Base-by-base conservation (phyloP, 2,113 vertebrate genomes). In the Rhinoderma darwinii region DNA sequence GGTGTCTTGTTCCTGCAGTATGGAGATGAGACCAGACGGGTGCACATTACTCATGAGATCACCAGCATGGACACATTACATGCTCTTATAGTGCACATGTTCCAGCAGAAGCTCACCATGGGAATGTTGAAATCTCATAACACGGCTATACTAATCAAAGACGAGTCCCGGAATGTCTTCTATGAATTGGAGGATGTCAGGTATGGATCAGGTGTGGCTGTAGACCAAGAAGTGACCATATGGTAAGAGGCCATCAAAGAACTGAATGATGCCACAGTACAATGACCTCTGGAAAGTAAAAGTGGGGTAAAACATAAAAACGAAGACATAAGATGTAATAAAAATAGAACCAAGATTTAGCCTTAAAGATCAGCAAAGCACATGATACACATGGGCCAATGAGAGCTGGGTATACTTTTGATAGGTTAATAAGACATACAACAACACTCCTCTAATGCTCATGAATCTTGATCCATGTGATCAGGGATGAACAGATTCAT, bases 31-130 rank as follows among this genome's bases (percentile, higher is more conserved):
- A 99, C 97, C 0, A 91, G 98, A 41, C 95, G 98, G 0, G 98
- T 99, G 84, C 98, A 99, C 95, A 98, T 99, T 93, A 99, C 98
- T 56, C 98, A 99, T 11, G 98, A 99, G 95, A 95, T 99, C 92
- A 98, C 95, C 96, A 99, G 97, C 95, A 93, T 99, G 96, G 98
- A 99, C 93, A 99, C 98, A 18, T 93, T 99, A 90, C 97, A 99
- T 35, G 97, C 98, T 6, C 98, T 99, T 92, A 97, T 99, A 39
- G 97, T 97, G 68, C 98, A 99, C 96, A 99, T 99, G 97, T 99
- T 99, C 94, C 98, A 98, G 56, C 98, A 99, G 94, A 99, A 99
- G 94, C 94, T 99, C 90, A 99, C 98, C 30, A 97, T 98, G 88
- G 97, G 97, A 63, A 98, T 99, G 98, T 96, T 99, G 18, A 99